Percentiles rank a stretch among this genome's conserved stretches.
Evolutionary conservation across 92 coral and sea anemone species (phyloP).

Genomic region (Parazoanthus atlanticus): DNA sequence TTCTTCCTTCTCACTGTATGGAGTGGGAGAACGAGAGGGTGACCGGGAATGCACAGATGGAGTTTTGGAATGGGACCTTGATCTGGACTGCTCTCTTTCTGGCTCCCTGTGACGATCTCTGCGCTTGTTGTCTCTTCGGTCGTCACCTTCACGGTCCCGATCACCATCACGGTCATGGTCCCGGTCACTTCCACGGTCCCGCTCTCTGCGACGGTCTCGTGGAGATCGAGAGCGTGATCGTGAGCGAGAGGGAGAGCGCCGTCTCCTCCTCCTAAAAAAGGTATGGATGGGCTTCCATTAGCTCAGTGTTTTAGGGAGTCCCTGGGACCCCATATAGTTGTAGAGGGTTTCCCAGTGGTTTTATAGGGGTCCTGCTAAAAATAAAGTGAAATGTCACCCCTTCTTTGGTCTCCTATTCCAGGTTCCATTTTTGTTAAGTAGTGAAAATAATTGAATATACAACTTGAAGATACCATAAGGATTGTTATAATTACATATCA

Average conservation of each 20-base stretch:
- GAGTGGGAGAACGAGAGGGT: slow-evolving; percentile 40
- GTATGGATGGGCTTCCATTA: background rate
- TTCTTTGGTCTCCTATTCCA: too few relatives aligned
- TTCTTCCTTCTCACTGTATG: slow-evolving; percentile 68
- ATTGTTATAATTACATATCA: too few relatives aligned
- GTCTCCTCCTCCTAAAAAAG: slow-evolving; percentile 36
- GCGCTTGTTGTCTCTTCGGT: slow-evolving; percentile 25
- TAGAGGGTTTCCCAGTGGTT: too few relatives aligned
- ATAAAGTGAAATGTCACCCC: too few relatives aligned
- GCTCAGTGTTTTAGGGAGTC: too few relatives aligned
- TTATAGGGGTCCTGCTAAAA: too few relatives aligned
- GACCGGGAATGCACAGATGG: slow-evolving; percentile 53
- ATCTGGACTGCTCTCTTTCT: slow-evolving; percentile 64
- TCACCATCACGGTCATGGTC: slow-evolving; percentile 13
- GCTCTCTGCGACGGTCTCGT: slow-evolving; percentile 33
- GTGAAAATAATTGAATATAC: too few relatives aligned
- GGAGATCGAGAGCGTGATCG: slow-evolving; percentile 67
- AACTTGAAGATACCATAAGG: too few relatives aligned
- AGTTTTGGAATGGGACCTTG: slow-evolving; percentile 63
- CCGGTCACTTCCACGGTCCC: background rate
- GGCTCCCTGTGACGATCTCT: slow-evolving; percentile 43
- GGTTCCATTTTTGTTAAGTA: too few relatives aligned
- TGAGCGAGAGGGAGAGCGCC: slow-evolving; percentile 66
- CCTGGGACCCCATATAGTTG: too few relatives aligned
- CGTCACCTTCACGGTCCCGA: slow-evolving; percentile 32